These are phyloP conservation scores for Myiopsitta monachus DNA, from an alignment of 2,113 vertebrate genomes.

Conservation along the genomic window DNA sequence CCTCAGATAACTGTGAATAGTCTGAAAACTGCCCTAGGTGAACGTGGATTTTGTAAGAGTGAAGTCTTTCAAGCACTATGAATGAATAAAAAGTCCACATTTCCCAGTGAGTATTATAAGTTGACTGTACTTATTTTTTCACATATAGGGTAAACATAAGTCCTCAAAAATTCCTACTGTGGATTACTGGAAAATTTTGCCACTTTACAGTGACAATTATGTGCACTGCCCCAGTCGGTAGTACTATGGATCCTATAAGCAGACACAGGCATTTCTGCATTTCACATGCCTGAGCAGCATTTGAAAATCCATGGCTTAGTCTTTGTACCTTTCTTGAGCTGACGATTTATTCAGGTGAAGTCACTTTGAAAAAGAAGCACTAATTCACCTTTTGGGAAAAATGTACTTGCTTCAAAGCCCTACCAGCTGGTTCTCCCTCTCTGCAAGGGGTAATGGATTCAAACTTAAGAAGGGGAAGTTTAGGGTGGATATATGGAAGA, in stretches of 20 bases:
- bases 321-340: neutral
- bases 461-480: neutral
- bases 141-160: neutral
- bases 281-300: neutral
- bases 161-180: neutral
- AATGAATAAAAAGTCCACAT: neutral
- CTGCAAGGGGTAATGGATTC: neutral
- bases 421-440: neutral
- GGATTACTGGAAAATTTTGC: neutral
- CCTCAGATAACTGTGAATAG: constrained; percentile 5
- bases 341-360: neutral
- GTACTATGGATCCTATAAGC: neutral
- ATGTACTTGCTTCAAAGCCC: neutral
- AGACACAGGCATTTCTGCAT: neutral
- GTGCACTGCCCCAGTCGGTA: neutral
- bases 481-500: neutral
- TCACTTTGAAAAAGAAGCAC: neutral
- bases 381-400: neutral
- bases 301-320: neutral
- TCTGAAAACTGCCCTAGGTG: constrained; percentile 15
- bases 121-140: neutral
- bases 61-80: neutral
- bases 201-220: neutral
- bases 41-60: neutral
- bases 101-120: neutral